Evolutionary conservation across 2,113 vertebrate species (phyloP).

Genomic region (Anguilla japonica): DNA sequence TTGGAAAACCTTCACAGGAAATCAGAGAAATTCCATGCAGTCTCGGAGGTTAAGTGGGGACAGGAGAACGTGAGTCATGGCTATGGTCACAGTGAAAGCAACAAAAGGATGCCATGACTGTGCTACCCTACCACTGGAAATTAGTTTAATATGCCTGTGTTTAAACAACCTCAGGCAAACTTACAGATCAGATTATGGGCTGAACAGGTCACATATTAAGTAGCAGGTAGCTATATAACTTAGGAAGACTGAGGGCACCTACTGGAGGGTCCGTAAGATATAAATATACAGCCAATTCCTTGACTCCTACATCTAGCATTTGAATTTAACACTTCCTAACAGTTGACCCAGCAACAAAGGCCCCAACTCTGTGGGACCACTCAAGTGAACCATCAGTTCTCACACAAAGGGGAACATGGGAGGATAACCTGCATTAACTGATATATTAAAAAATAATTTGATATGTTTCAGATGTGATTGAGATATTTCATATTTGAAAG

Average conservation of each 20-base stretch:
- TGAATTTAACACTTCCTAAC: background rate
- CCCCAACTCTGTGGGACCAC: background rate
- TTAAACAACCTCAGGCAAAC: background rate
- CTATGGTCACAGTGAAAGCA: background rate
- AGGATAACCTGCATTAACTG: background rate
- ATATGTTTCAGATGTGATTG: background rate
- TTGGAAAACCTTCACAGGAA: conserved; percentile 13
- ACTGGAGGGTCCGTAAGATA: background rate
- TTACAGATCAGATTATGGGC: background rate
- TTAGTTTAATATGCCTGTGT: conserved; percentile 15
- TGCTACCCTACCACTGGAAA: background rate
- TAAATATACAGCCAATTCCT: background rate
- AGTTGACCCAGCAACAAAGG: background rate
- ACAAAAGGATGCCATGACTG: background rate
- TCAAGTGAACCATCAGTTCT: background rate
- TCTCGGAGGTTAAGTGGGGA: background rate
- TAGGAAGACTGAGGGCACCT: background rate
- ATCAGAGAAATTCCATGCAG: background rate
- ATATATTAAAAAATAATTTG: too few relatives aligned
- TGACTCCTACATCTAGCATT: background rate
- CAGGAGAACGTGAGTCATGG: background rate
- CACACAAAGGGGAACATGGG: too few relatives aligned
- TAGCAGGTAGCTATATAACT: background rate
- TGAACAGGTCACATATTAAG: background rate
- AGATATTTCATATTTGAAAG: background rate